Conservation (phyloP, 2,797 vertebrate genomes). For the Passerculus sandwichensis region DNA sequence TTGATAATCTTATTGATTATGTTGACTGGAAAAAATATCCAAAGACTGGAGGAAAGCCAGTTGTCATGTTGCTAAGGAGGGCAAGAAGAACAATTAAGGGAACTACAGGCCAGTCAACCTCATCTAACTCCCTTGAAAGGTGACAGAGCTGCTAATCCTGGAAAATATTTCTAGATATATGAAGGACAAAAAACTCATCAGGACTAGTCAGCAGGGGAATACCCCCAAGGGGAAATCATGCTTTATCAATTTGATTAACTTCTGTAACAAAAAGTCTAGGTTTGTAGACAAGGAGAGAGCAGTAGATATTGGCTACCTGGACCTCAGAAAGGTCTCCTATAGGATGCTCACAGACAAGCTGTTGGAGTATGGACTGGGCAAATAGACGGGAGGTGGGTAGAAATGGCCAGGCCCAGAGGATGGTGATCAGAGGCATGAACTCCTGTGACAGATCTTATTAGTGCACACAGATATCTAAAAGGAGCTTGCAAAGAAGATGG, state of each 20-base stretch:
- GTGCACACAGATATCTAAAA: background rate
- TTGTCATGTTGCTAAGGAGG: background rate
- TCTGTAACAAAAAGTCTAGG: background rate
- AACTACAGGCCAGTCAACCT: background rate
- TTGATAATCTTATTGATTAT: background rate
- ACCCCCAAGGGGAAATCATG: background rate
- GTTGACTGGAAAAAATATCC: background rate
- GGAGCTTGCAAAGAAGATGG: background rate
- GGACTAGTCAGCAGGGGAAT: background rate
- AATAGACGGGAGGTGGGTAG: fast-evolving
- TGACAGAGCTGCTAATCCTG: background rate
- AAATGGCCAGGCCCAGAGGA: background rate
- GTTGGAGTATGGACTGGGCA: background rate
- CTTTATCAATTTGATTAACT: background rate
- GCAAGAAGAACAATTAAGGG: background rate
- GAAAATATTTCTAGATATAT: background rate
- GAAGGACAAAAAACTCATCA: background rate
- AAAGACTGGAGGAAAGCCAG: background rate
- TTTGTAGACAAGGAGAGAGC: background rate
- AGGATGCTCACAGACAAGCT: background rate
- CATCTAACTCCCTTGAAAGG: background rate
- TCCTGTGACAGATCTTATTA: background rate
- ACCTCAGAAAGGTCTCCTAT: background rate
- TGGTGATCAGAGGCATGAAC: background rate
- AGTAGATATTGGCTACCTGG: background rate